phyloP scores from a whole-genome alignment of 2,113 vertebrate species.

The Psittacula cyanocephala region DNA sequence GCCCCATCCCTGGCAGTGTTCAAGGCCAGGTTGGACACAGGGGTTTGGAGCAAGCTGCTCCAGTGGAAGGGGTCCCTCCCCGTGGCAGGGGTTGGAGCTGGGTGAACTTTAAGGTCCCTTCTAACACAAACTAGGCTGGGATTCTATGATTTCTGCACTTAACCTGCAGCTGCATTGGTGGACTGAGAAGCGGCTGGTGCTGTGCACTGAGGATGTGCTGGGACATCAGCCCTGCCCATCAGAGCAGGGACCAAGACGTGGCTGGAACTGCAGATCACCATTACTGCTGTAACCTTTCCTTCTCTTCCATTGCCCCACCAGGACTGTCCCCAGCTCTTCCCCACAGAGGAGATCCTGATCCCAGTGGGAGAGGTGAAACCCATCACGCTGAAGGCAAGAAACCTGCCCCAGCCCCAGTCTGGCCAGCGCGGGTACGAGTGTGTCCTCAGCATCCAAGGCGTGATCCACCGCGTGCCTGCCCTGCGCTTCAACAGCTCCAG shows the following conservation, averaged over 20 bases:
- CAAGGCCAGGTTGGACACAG: neutral
- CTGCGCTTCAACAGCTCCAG: constrained; percentile 99
- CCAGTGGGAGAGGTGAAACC: constrained; percentile 95
- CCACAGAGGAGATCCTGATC: constrained; percentile 93
- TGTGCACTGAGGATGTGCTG: neutral
- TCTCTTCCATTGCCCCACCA: constrained; percentile 39
- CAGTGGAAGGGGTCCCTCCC: neutral
- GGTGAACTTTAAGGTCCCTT: neutral
- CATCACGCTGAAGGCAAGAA: constrained; percentile 93
- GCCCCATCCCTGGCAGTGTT: neutral
- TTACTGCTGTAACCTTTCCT: neutral
- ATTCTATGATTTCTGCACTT: neutral
- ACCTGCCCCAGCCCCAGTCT: constrained; percentile 95
- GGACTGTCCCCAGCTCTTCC: constrained; percentile 97
- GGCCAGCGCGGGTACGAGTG: constrained; percentile 98
- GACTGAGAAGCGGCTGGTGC: rapidly evolving
- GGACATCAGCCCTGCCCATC: rapidly evolving
- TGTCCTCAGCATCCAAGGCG: constrained; percentile 90
- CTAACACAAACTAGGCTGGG: neutral
- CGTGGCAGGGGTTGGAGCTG: neutral
- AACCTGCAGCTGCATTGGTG: neutral
- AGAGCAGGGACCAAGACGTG: neutral
- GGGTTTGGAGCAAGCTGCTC: neutral
- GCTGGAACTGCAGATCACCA: rapidly evolving
- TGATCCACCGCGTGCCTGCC: constrained; percentile 89